Conservation (phyloP, 2,888 invertebrate genomes). For the Lithophane socia region DNA sequence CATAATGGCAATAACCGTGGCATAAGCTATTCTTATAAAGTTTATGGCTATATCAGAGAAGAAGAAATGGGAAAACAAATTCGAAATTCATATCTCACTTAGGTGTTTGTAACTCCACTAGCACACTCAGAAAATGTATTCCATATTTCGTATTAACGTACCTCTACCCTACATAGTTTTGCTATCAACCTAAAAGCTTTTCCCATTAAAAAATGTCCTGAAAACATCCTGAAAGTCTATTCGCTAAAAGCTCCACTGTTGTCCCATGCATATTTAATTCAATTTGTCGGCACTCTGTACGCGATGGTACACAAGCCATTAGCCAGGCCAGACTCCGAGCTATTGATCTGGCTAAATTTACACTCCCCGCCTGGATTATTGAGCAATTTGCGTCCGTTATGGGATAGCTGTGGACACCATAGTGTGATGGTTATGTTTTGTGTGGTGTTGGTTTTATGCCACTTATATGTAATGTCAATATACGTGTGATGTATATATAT, state of each 20-base stretch:
- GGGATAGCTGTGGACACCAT: constrained; percentile 68
- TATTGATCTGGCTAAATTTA: constrained; percentile 84
- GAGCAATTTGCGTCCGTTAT: constrained; percentile 72
- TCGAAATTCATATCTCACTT: too few species aligned
- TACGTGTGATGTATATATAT: too few species aligned
- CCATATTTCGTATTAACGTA: constrained; percentile 1
- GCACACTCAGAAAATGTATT: neutral
- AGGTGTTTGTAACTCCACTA: neutral
- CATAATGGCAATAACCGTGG: neutral
- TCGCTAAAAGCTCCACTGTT: constrained; percentile 33
- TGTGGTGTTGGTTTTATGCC: constrained; percentile 1
- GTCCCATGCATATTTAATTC: constrained; percentile 50
- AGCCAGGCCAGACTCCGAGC: constrained; percentile 75
- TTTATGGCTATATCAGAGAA: neutral
- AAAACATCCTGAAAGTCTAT: constrained; percentile 32
- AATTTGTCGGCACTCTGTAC: constrained; percentile 41
- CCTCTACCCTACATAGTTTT: neutral
- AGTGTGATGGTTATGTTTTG: constrained; percentile 8
- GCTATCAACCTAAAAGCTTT: constrained; percentile 25
- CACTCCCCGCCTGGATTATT: constrained; percentile 70
- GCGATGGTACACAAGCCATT: constrained; percentile 72
- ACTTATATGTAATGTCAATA: neutral
- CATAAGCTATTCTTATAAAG: too few species aligned
- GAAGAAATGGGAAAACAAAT: neutral
- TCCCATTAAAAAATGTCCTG: constrained; percentile 3